Evolutionary conservation across 2,888 invertebrate genomes (phyloP).

Genomic region (Cephonodes hylas): DNA sequence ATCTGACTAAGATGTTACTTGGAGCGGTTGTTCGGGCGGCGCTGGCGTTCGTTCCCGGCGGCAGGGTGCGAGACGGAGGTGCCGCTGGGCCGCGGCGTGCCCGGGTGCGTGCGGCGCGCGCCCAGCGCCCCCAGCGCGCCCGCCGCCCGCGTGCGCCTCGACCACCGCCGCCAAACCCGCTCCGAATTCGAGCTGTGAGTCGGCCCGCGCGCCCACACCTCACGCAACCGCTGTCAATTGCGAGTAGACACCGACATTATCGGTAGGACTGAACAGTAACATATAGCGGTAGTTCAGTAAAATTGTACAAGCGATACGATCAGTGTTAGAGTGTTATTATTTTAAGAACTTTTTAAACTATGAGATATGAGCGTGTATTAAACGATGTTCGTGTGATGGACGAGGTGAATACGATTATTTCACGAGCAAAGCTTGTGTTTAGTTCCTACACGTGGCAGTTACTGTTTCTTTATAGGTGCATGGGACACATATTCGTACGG

Average conservation of each 20-base stretch:
- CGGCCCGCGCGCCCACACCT: constrained; percentile 14
- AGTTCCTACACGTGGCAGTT: constrained; percentile 72
- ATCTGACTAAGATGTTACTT: constrained; percentile 89
- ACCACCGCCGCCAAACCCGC: constrained; percentile 75
- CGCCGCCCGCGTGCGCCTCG: constrained; percentile 63
- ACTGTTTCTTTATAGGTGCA: constrained; percentile 7
- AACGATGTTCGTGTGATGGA: constrained; percentile 52
- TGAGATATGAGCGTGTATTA: constrained; percentile 40
- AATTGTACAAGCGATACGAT: constrained; percentile 42
- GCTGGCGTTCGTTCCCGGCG: constrained; percentile 77
- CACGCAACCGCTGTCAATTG: constrained; percentile 53
- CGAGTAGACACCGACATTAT: constrained; percentile 38
- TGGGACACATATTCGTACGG: neutral
- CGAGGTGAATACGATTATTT: constrained; percentile 47
- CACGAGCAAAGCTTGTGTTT: constrained; percentile 77
- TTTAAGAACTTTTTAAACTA: constrained; percentile 39
- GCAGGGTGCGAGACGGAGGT: constrained; percentile 65
- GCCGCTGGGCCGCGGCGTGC: constrained; percentile 45
- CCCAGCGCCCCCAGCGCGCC: constrained; percentile 14
- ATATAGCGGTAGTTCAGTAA: constrained; percentile 45
- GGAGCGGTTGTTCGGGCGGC: constrained; percentile 85
- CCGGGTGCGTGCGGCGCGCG: constrained; percentile 49
- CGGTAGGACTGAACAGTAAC: constrained; percentile 48
- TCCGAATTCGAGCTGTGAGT: constrained; percentile 75
- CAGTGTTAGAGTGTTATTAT: constrained; percentile 41